Conservation (phyloP, 1,140 invertebrate species). For the Propsilocerus akamusi region DNA sequence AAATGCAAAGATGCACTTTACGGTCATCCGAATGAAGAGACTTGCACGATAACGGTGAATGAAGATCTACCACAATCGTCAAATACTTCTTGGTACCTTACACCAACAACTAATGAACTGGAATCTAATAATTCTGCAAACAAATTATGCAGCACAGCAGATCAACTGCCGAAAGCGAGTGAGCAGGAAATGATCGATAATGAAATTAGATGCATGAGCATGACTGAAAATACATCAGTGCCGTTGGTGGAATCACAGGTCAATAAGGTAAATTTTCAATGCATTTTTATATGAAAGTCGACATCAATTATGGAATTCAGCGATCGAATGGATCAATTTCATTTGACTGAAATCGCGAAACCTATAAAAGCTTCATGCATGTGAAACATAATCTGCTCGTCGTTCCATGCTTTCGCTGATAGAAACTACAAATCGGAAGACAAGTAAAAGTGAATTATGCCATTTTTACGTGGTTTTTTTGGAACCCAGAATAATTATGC, state of each 20-base stretch:
- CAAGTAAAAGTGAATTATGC: neutral
- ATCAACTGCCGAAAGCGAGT: conserved; percentile 6
- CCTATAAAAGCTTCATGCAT: too few relatives aligned
- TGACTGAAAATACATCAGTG: conserved; percentile 1
- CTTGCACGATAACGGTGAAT: conserved; percentile 8
- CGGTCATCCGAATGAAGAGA: conserved; percentile 13
- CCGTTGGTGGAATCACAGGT: neutral
- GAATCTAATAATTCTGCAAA: conserved; percentile 5
- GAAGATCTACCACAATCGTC: conserved; percentile 1
- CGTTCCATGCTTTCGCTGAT: too few relatives aligned
- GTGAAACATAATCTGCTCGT: too few relatives aligned
- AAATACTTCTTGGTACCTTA: conserved; percentile 7
- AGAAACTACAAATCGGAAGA: conserved; percentile 1
- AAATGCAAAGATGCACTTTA: conserved; percentile 28
- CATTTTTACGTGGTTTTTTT: neutral
- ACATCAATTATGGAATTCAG: too few relatives aligned
- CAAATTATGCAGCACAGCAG: conserved; percentile 1
- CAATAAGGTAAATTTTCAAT: neutral
- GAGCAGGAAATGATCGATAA: conserved; percentile 1
- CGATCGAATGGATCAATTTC: too few relatives aligned
- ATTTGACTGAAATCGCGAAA: too few relatives aligned
- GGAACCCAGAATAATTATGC: too few relatives aligned
- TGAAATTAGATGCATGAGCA: conserved; percentile 2
- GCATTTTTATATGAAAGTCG: too few relatives aligned
- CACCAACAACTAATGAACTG: too few relatives aligned